Evolutionary conservation across 2,888 invertebrate species (phyloP).

Genomic region (Unio delphinus): DNA sequence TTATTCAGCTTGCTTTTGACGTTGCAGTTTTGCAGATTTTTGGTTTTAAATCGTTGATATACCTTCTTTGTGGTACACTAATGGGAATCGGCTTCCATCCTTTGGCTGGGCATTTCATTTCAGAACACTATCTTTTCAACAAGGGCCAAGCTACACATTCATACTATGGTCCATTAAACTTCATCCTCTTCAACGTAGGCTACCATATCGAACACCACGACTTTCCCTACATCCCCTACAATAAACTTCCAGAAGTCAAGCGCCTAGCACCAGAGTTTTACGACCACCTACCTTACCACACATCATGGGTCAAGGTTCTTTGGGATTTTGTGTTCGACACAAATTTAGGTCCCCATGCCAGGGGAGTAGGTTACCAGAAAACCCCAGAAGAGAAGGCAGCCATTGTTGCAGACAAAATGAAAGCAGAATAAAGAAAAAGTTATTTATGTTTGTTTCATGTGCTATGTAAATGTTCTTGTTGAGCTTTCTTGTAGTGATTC

Average conservation of each 20-base stretch:
- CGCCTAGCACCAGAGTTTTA: slow-evolving; percentile 90
- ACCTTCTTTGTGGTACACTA: slow-evolving; percentile 63
- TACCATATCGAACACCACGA: slow-evolving; percentile 72
- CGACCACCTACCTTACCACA: slow-evolving; percentile 91
- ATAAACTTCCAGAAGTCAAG: slow-evolving; percentile 67
- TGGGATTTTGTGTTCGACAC: slow-evolving; percentile 97
- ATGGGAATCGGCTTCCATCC: slow-evolving; percentile 69
- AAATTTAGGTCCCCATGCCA: slow-evolving; percentile 94
- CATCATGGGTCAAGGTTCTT: slow-evolving; percentile 93
- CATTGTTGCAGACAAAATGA: background rate
- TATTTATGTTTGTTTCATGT: no score
- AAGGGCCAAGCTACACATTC: slow-evolving; percentile 68
- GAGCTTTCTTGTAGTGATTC: no score
- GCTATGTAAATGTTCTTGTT: no score
- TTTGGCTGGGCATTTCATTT: slow-evolving; percentile 70
- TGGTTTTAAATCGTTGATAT: slow-evolving; percentile 63
- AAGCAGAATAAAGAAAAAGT: background rate
- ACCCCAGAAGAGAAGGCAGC: background rate
- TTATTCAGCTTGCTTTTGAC: slow-evolving; percentile 60
- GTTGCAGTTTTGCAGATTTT: slow-evolving; percentile 51
- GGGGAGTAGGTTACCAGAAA: slow-evolving; percentile 74
- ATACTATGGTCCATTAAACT: slow-evolving; percentile 71
- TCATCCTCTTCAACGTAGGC: slow-evolving; percentile 69
- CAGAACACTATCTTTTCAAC: slow-evolving; percentile 70
- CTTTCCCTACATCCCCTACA: slow-evolving; percentile 71